Evolutionary conservation across 2,888 invertebrate species (phyloP), one percentile per base, ranked within the genome.

Genomic region (Callosobruchus maculatus): DNA sequence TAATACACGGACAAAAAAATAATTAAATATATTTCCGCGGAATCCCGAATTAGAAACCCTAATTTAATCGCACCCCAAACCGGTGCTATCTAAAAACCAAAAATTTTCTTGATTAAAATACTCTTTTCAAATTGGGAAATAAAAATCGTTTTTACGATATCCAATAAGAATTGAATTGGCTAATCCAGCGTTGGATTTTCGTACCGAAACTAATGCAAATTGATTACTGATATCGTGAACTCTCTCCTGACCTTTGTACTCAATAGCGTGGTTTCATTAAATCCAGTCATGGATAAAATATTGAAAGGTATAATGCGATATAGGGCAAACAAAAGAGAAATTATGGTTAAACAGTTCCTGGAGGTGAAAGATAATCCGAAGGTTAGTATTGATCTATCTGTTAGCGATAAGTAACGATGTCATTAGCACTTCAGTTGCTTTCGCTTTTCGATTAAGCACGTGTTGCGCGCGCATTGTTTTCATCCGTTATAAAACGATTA

Each of bases 291-390:
- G 95, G 95, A 97, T 83, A 91, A 94, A 87, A 94, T 97, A 85
- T 88, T 97, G 80, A 91, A 93, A 85, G 97, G 97, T 72, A 94
- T 97, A 73, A 95, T 97, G 92, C 92, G 93, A 83, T 98, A 97
- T 87, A 91, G 97, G 76, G 91, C 93, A 77, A 91, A 94, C 74
- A 94, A 94, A 79, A 91, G 95, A 78, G 92, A 93, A 76, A 92
- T 91, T 83, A 96, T 97, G 96, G 95, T 98, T 49, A 93, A 96
- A 88, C 97, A 98, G 88, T 98, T 98, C 88, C 90, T 95, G 87
- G 90, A 93, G 90, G 96, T 98, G 80, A 91, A 92, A 86, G 94
- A 97, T 88, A 92, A 96, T 89, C 97, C 97, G 22, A 91, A 91
- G 89, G 95, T 96, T 89, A 89, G 91, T 88, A 71, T 13, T 49